phyloP scores from a whole-genome alignment of 2,888 invertebrate genomes.

The Nomada lathburiana region DNA sequence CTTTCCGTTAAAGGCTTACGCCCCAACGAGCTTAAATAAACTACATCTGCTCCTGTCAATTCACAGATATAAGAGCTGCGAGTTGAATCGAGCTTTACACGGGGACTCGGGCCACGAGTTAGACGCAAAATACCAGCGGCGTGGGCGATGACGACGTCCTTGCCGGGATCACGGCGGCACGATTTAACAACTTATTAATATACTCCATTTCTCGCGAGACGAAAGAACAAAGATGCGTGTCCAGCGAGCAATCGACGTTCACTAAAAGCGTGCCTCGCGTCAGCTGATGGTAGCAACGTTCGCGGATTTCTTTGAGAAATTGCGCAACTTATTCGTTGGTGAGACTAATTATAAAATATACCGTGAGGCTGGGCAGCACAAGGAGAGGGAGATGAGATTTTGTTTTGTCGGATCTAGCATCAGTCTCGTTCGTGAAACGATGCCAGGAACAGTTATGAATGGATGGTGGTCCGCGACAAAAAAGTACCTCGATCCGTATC shows the following conservation, averaged over 20 bases:
- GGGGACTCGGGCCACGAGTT: neutral
- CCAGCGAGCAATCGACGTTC: conserved; percentile 29
- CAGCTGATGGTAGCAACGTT: conserved; percentile 67
- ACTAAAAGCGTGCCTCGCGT: conserved; percentile 56
- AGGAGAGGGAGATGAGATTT: conserved; percentile 42
- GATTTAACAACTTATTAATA: conserved; percentile 76
- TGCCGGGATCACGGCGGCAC: conserved; percentile 61
- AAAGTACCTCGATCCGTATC: conserved; percentile 1
- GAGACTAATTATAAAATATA: conserved; percentile 75
- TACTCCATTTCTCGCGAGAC: conserved; percentile 72
- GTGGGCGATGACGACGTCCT: conserved; percentile 66
- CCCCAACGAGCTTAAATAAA: conserved; percentile 1
- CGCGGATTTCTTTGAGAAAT: conserved; percentile 71
- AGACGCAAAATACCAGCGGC: conserved; percentile 61
- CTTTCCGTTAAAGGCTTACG: neutral
- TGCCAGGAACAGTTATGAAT: conserved; percentile 48
- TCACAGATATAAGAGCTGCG: neutral
- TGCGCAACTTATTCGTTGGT: conserved; percentile 72
- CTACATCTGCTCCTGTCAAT: conserved; percentile 2
- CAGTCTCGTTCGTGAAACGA: conserved; percentile 47
- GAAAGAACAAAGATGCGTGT: conserved; percentile 4
- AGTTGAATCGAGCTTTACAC: conserved; percentile 1
- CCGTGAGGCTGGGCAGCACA: conserved; percentile 15
- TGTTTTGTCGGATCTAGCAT: conserved; percentile 45
- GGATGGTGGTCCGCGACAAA: conserved; percentile 19